Evolutionary conservation across 2,797 vertebrate species (phyloP).

Genomic region (Nannoperca australis): DNA sequence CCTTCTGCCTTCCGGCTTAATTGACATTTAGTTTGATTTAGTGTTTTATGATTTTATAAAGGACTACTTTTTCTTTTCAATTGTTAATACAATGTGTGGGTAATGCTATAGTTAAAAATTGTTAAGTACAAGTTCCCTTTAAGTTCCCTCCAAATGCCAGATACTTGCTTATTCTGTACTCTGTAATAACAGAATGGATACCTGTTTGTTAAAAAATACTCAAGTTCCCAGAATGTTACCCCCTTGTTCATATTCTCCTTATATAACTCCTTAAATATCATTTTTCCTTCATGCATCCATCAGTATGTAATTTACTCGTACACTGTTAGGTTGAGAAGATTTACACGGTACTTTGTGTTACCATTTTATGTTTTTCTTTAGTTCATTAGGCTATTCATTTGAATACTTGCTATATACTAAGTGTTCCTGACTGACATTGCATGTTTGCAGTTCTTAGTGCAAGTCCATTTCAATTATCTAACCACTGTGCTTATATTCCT

Average conservation of each 20-base stretch:
- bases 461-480: conserved; percentile 9
- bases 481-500: background rate
- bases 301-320: background rate
- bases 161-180: background rate
- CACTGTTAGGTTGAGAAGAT: background rate
- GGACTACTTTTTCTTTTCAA: background rate
- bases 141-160: background rate
- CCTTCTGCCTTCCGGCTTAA: background rate
- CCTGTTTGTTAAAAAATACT: too few species aligned
- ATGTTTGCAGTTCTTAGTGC: background rate
- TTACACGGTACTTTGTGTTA: background rate
- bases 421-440: background rate
- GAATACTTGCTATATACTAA: background rate
- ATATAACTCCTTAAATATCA: too few species aligned
- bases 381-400: background rate
- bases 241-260: too few species aligned
- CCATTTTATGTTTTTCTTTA: conserved; percentile 1
- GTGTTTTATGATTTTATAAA: background rate
- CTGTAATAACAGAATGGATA: background rate
- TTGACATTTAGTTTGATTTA: background rate
- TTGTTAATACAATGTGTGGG: background rate
- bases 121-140: background rate
- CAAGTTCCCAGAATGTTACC: background rate
- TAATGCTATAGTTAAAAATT: background rate
- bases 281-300: too few species aligned